These are phyloP conservation scores for Chrysemys picta DNA, from an alignment of 2,113 vertebrate species.

Conservation along the genomic window DNA sequence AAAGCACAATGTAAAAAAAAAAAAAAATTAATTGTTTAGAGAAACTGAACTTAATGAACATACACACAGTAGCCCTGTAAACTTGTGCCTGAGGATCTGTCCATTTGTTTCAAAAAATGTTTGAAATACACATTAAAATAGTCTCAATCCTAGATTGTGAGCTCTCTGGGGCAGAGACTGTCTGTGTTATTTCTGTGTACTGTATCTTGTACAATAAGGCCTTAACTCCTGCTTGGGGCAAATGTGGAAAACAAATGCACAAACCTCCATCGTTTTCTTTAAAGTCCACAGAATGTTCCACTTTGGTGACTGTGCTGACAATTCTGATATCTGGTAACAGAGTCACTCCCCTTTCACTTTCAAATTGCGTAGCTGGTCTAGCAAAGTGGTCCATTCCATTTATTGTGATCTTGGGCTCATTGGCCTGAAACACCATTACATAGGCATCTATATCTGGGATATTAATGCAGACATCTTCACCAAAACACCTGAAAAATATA, in stretches of 20 bases:
- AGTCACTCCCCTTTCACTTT: conserved; percentile 80
- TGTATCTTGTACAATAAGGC: neutral
- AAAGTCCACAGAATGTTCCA: conserved; percentile 71
- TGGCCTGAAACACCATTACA: conserved; percentile 94
- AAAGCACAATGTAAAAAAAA: neutral
- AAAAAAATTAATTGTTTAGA: neutral
- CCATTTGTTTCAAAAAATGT: neutral
- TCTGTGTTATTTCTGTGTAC: neutral
- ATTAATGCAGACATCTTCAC: conserved; percentile 94
- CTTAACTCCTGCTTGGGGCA: neutral
- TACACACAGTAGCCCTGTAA: neutral
- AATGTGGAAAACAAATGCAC: neutral
- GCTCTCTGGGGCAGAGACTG: neutral
- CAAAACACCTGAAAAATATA: conserved; percentile 90
- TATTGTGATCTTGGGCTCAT: conserved; percentile 94
- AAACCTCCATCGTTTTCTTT: conserved; percentile 59
- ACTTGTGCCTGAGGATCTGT: neutral
- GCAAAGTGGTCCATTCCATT: conserved; percentile 89
- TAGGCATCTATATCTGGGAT: conserved; percentile 93
- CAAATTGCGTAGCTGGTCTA: conserved; percentile 85
- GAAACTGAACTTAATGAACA: neutral
- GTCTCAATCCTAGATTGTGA: neutral
- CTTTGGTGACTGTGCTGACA: conserved; percentile 88
- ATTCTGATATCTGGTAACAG: conserved; percentile 94
- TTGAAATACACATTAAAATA: neutral